Percentiles rank a stretch among this genome's conserved stretches.
Evolutionary conservation across 2,113 vertebrate species (phyloP).

Genomic region (Forbesichthys papilliferus): DNA sequence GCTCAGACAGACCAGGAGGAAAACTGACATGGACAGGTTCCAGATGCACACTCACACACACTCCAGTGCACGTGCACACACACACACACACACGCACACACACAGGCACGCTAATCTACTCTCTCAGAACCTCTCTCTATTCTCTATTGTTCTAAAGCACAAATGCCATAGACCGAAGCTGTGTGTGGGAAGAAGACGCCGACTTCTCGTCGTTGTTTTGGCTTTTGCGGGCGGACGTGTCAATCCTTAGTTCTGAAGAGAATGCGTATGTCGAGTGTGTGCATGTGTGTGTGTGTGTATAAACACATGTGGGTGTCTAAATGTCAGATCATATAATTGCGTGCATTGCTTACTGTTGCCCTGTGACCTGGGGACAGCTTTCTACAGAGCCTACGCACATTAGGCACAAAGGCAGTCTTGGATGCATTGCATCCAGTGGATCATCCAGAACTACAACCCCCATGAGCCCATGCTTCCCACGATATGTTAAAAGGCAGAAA

Average conservation of each 20-base stretch:
- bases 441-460: slow-evolving; percentile 4
- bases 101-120: slow-evolving; percentile 40
- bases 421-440: slow-evolving; percentile 10
- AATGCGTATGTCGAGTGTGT: slow-evolving; percentile 25
- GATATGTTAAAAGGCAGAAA: background rate
- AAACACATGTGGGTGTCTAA: slow-evolving; percentile 56
- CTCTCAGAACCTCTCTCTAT: slow-evolving; percentile 42
- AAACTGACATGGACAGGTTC: slow-evolving; percentile 52
- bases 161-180: slow-evolving; percentile 41
- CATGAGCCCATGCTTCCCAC: background rate
- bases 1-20: slow-evolving; percentile 31
- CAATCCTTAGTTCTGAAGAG: slow-evolving; percentile 37
- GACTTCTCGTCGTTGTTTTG: slow-evolving; percentile 45
- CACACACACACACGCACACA: slow-evolving; percentile 6
- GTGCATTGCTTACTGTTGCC: slow-evolving; percentile 46
- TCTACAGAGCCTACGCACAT: slow-evolving; percentile 28
- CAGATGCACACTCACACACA: slow-evolving; percentile 27
- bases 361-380: slow-evolving; percentile 22
- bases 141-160: slow-evolving; percentile 47
- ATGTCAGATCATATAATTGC: slow-evolving; percentile 63
- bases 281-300: slow-evolving; percentile 17
- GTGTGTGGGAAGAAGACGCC: slow-evolving; percentile 46
- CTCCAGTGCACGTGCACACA: too few relatives aligned
- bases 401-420: slow-evolving; percentile 16
- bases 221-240: slow-evolving; percentile 43